Conservation (phyloP, 1,140 invertebrate genomes). For the Cydia amplana region DNA sequence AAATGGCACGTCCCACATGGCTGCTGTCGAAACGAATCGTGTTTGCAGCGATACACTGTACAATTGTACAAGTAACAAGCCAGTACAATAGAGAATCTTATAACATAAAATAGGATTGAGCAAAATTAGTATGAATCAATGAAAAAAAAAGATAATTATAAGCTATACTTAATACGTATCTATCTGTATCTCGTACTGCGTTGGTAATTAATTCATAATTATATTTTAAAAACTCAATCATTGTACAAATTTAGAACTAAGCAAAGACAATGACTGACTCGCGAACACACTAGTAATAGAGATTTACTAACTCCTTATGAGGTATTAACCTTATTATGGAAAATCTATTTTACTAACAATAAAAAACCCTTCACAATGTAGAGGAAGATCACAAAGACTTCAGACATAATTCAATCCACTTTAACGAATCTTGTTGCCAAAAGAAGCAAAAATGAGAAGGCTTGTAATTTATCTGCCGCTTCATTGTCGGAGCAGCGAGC, state of each 20-base stretch:
- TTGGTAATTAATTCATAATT: too few species aligned
- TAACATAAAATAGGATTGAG: background rate
- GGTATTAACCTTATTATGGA: too few species aligned
- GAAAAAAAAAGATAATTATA: too few species aligned
- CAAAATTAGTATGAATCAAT: too few species aligned
- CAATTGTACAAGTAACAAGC: background rate
- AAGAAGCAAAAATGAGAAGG: slow-evolving; percentile 20
- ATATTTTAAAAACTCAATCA: too few species aligned
- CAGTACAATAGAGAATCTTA: background rate
- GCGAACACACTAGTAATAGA: too few species aligned
- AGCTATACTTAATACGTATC: too few species aligned
- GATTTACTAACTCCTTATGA: too few species aligned
- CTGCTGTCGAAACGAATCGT: background rate
- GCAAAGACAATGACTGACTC: too few species aligned
- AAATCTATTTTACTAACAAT: background rate
- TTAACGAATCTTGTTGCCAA: slow-evolving; percentile 18
- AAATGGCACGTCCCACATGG: slow-evolving; percentile 6
- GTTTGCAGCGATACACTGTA: background rate
- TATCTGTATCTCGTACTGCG: too few species aligned
- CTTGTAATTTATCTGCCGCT: slow-evolving; percentile 18
- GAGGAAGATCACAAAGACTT: background rate
- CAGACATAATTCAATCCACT: slow-evolving; percentile 16
- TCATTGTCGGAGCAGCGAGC: background rate
- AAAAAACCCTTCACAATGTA: background rate
- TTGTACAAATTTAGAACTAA: too few species aligned